Evolutionary conservation across 2,113 vertebrate species (phyloP), one percentile per base, ranked within the genome.

Genomic region (Alligator mississippiensis): DNA sequence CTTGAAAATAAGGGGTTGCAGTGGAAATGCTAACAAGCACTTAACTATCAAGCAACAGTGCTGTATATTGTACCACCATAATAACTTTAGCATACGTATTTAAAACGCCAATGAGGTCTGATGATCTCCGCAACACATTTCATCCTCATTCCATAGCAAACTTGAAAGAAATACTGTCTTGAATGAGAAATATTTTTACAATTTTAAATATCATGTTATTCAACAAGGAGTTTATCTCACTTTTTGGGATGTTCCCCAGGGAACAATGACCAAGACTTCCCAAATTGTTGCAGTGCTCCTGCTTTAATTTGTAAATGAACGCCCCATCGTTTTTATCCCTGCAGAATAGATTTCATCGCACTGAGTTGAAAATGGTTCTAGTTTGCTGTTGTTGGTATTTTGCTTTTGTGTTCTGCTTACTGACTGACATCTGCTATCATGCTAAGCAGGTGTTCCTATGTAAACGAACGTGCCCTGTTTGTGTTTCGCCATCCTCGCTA

Each of bases 341-440:
- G 82, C 80, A 95, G 85, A 77, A 87, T 79, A 96, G 96, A 94
- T 81, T 92, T 96, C 95, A 88, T 87, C 1, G 7, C 21, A 34
- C 87, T 5, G 84, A 92, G 94, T 96, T 83, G 95, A 95, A 97
- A 98, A 96, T 27, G 95, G 96, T 97, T 93, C 38, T 76, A 97
- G 96, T 98, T 98, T 98, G 95, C 97, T 97, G 97, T 96, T 97
- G 97, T 97, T 98, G 97, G 94, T 98, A 95, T 98, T 98, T 98
- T 98, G 97, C 97, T 98, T 98, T 98, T 98, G 98, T 99, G 98
- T 98, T 99, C 98, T 98, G 98, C 98, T 99, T 98, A 90, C 98
- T 99, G 99, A 99, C 98, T 99, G 99, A 98, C 99, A 99, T 99
- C 99, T 99, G 99, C 99, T 99, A 99, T 99, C 99, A 98, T 98